Evolutionary conservation across 2,888 invertebrate genomes (phyloP), one percentile per base, ranked within the genome.

Genomic region (Zygaena filipendulae): DNA sequence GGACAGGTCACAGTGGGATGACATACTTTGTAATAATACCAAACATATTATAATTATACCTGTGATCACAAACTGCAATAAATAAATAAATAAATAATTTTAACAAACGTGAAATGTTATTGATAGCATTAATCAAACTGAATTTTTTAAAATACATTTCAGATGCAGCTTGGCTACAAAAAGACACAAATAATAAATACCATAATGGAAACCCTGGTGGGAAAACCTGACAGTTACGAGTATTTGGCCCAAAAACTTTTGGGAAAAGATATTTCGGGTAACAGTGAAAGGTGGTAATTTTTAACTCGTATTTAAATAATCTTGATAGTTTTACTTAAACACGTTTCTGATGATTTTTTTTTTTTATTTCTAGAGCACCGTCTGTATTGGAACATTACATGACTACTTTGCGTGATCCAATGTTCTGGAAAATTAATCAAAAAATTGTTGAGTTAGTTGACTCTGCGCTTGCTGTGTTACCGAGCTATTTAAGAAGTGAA

Each of bases 341-440:
- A n/a, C n/a, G n/a, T n/a, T n/a, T n/a, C n/a, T n/a, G n/a, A n/a
- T n/a, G n/a, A n/a, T n/a, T n/a, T n/a, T n/a, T n/a, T n/a, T n/a
- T n/a, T n/a, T n/a, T n/a, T n/a, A n/a, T n/a, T n/a, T n/a, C n/a
- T n/a, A 77, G 77, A 25, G 45, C 49, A 29, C 52, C 51, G 9
- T 66, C 75, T 4, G 62, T 59, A 4, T 44, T 79, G 12, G 60
- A 59, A 16, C 79, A 79, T 40, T 84, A 81, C 42, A 80, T 83
- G 54, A 87, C 88, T 2, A 79, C 84, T 33, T 43, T 86, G 45
- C 81, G 89, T 34, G 90, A 90, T 59, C 90, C 90, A 3, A 74
- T 85, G 34, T 88, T 86, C 71, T 91, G 87, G 77, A 82, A 81
- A 33, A 59, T 89, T 37, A 85, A 84, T 54, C 84, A 86, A 52